Evolutionary conservation across 2,113 vertebrate genomes (phyloP), one percentile per base, ranked within the genome.

Genomic region (Urocolius indicus): DNA sequence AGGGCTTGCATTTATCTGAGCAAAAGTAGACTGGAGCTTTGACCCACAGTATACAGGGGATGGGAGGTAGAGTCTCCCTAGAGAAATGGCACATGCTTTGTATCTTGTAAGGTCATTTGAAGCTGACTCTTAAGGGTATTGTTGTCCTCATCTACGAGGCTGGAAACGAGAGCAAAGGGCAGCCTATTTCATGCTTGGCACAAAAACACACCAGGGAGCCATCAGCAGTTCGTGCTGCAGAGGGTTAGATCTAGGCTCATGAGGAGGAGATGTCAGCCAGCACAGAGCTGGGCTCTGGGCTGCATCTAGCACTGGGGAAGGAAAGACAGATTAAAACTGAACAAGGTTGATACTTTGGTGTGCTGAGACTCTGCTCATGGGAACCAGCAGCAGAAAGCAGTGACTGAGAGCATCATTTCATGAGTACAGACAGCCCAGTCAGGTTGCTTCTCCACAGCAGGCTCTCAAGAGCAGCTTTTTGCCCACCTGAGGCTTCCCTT

Each of bases 201-300:
- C 87, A 89, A 91, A 72, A 59, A 65, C 71, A n/a, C 75, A 66
- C 87, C 61, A 61, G 90, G 84, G 90, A 95, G 75, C 82, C 82
- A 87, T 84, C 94, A 90, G 71, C 54, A 10, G 46, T 15, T 13
- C 32, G 73, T 29, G 55, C 78, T 85, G 84, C 41, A 15, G 52
- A 21, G 67, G 57, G 87, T 84, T 73, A 78, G 23, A 3, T 45
- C 26, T 1, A 38, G 58, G 87, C 52, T 93, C 58, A 54, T 1
- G 41, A 78, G 59, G 52, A 92, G 52, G 61, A 90, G 51, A 41
- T 57, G 20, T 55, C 1, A 45, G 67, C 24, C 92, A 87, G 74
- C 54, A 18, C 0, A 0, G 57, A 52, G 18, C 29, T 43, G 36
- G 46, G 22, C 58, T 58, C 68, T 86, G 84, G 59, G 46, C 61